Base-by-base conservation (phyloP, 2,888 invertebrate genomes). In the Orthosia cruda region DNA sequence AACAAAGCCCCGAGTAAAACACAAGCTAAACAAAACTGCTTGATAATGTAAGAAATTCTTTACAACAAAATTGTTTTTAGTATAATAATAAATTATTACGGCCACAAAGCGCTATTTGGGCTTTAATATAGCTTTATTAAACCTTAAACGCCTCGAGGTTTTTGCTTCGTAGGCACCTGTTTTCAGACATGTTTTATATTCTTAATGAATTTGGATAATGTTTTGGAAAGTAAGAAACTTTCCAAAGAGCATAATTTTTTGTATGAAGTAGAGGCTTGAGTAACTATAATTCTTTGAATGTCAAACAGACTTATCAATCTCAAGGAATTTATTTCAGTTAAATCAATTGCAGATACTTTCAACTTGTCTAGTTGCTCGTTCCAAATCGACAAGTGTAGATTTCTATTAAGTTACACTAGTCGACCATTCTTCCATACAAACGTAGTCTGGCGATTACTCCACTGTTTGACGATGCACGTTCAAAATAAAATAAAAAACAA, bases 181-280 rank as follows among this genome's bases (percentile, higher is more conserved):
- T 57, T 61, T 16, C 52, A 81, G 47, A 54, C 62, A 67, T 61
- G 79, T 82, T 86, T 82, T 79, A 73, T 74, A 55, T 80, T 80
- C 73, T 77, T 77, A 77, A 77, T 81, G 74, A 81, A 86, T 86
- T 78, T 84, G 83, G 83, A 87, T 85, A 87, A 73, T 64, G 75
- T 83, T 86, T 77, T 76, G 67, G 40, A 61, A 67, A 85, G 74
- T n/a, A n/a, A n/a, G n/a, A n/a, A n/a, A n/a, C n/a, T n/a, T n/a
- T n/a, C n/a, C n/a, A n/a, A n/a, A n/a, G n/a, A n/a, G n/a, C n/a
- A n/a, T n/a, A n/a, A n/a, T n/a, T n/a, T n/a, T n/a, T 68, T 54
- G 32, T 79, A 71, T 49, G 20, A 40, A 7, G n/a, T 64, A 5
- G 18, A 52, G 61, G 55, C 47, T 68, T 80, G 15, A 49, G n/a